Conservation (phyloP, 2,113 vertebrate species). For the Xiphorhynchus elegans region DNA sequence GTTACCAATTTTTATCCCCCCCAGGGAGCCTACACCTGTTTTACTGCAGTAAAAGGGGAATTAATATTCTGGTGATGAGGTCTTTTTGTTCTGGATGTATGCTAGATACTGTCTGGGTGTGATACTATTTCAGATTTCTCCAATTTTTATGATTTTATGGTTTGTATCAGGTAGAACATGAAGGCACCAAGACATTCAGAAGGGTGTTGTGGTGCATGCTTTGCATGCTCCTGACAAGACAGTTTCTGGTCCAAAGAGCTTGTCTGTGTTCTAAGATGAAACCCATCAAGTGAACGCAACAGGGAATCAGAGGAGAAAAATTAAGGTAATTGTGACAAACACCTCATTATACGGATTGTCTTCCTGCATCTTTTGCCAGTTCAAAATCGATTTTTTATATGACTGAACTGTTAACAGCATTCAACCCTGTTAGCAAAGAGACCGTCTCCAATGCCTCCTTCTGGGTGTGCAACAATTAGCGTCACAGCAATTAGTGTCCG, state of each 20-base stretch:
- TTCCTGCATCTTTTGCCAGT: neutral
- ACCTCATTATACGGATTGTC: neutral
- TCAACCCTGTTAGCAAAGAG: neutral
- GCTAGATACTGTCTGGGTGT: neutral
- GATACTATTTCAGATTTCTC: neutral
- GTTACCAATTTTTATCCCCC: neutral
- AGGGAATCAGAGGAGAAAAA: neutral
- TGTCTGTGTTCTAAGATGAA: neutral
- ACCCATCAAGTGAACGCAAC: neutral
- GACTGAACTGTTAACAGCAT: neutral
- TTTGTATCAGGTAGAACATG: neutral
- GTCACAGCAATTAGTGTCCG: neutral
- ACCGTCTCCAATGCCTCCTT: neutral
- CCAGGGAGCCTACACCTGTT: neutral
- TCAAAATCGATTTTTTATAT: neutral
- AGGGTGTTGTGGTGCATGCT: neutral
- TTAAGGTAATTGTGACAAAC: neutral
- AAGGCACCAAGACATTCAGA: neutral
- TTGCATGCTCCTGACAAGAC: neutral
- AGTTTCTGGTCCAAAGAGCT: neutral
- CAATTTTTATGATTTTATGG: neutral
- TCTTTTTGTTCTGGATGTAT: neutral
- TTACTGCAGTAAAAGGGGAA: neutral
- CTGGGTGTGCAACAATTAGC: neutral
- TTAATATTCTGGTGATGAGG: neutral